Conservation (phyloP, 2,113 vertebrate species). For the Bostrychus sinensis region DNA sequence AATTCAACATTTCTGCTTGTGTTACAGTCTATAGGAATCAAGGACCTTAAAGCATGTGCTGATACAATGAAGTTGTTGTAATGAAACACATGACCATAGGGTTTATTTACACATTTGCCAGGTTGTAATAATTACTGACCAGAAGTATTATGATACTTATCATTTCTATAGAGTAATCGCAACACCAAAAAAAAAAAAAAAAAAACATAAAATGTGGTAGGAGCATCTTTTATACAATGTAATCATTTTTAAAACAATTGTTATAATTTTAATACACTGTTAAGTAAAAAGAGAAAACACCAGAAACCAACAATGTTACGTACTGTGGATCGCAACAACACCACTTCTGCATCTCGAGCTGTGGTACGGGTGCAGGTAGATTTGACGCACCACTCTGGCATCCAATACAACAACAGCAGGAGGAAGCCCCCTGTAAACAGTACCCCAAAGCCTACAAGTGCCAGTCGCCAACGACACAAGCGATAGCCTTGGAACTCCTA, state of each 20-base stretch:
- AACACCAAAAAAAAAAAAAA: too few relatives aligned
- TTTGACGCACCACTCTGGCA: constrained; percentile 97
- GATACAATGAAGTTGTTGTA: constrained; percentile 8
- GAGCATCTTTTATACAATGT: too few relatives aligned
- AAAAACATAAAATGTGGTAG: too few relatives aligned
- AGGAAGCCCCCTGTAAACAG: constrained; percentile 93
- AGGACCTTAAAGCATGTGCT: constrained; percentile 12
- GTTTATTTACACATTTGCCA: neutral
- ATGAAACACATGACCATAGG: constrained; percentile 6
- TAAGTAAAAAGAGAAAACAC: too few relatives aligned
- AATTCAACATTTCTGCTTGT: constrained; percentile 14
- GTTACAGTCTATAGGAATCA: constrained; percentile 4
- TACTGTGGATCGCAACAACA: constrained; percentile 93
- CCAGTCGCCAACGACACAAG: constrained; percentile 90
- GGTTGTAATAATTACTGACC: neutral
- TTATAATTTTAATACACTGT: too few relatives aligned
- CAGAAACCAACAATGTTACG: neutral
- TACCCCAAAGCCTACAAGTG: constrained; percentile 85
- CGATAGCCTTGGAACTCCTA: constrained; percentile 93
- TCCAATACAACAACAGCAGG: constrained; percentile 97
- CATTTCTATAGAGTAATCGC: too few relatives aligned
- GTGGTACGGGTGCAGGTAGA: constrained; percentile 85
- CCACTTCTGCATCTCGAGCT: constrained; percentile 87
- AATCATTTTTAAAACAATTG: too few relatives aligned
- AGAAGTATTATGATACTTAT: neutral